Evolutionary conservation across 2,113 vertebrate species (phyloP), one percentile per base, ranked within the genome.

Genomic region (Actinemys pallida): DNA sequence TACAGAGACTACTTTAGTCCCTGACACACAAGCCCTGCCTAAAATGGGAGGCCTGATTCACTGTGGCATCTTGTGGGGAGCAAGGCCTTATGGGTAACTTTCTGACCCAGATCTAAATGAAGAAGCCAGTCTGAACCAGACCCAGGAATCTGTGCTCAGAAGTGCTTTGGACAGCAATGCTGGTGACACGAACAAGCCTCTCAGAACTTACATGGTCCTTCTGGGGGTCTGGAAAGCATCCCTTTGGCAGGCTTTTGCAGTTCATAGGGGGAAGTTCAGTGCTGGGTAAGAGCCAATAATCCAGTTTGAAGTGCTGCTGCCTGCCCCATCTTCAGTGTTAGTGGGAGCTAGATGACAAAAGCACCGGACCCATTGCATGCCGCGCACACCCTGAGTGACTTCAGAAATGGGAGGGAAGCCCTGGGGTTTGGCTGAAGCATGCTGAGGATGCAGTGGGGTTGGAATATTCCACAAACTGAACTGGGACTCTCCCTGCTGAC

Each of bases 1-100:
- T 52, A 54, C 76, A 79, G 80, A 47, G 92, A 81, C 90, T 96
- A 95, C 96, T 96, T 96, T 94, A 83, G 83, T 88, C 90, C 57
- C 83, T 87, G 87, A 94, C 49, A 94, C 31, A 25, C 81, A 78
- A 94, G 83, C 57, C 72, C 53, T 88, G 49, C 87, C 81, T 85
- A 57, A 90, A 97, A 92, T 94, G 90, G 93, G 90, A 95, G 87
- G 81, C 72, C 57, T 81, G 57, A 76, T 94, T 89, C 72, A 54
- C 83, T 89, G 50, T 0, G 1, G 29, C 45, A 31, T 91, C 90
- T 76, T 53, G 53, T 92, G 69, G 81, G 86, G 53, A 79, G 75
- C 59, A 79, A 0, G 83, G 93, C 89, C 62, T 94, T 92, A 93
- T 86, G 76, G 78, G 76, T 89, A 49, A 90, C 69, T 72, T 94